Percentiles rank a stretch among this genome's conserved stretches.
phyloP scores from a whole-genome alignment of 2,113 vertebrate genomes.

The Macroglossus sobrinus region DNA sequence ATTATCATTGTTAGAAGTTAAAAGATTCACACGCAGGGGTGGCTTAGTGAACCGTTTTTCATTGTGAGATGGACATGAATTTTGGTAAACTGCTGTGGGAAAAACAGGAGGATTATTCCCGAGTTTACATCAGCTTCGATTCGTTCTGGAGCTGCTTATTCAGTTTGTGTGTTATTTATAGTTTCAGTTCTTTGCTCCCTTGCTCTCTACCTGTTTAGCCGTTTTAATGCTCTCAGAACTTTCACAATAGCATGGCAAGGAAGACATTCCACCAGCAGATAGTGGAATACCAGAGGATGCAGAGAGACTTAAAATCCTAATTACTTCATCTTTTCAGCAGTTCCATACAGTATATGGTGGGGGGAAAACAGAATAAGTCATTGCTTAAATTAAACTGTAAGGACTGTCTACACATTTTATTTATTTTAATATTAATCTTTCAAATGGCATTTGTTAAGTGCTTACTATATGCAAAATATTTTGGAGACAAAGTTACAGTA shows the following conservation, averaged over 20 bases:
- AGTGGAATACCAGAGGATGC: not conserved
- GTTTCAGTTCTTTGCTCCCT: constrained; percentile 18
- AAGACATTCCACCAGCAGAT: not conserved
- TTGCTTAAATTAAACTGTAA: constrained; percentile 3
- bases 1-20: constrained; percentile 34
- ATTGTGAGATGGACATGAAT: constrained; percentile 17
- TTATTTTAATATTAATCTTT: not conserved
- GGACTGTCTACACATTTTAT: not conserved
- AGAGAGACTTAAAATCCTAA: constrained; percentile 25
- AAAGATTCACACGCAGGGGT: not conserved
- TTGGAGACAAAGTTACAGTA: not conserved
- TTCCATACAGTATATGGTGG: not conserved
- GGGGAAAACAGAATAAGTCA: not conserved
- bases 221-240: not conserved
- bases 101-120: not conserved
- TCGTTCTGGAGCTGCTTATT: constrained; percentile 16
- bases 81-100: constrained; percentile 26
- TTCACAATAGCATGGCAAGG: not conserved
- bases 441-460: not conserved
- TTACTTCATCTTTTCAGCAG: not conserved
- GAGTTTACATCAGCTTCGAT: constrained; percentile 24
- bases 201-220: not conserved
- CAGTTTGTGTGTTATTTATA: constrained; percentile 8
- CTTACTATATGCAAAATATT: not conserved
- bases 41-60: not conserved